phyloP scores from a whole-genome alignment of 2,113 vertebrate species.

The Triplophysa siluroides region DNA sequence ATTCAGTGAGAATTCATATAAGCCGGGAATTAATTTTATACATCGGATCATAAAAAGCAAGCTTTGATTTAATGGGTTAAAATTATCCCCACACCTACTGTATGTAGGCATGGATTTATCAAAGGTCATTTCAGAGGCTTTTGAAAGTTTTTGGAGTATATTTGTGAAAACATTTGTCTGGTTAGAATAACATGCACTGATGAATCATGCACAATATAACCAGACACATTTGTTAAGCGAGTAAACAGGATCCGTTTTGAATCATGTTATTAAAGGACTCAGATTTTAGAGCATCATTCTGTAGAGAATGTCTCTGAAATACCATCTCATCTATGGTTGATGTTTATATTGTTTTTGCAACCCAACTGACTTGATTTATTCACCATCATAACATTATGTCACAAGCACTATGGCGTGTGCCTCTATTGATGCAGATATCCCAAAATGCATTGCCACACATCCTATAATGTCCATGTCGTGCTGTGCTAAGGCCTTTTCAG shows the following conservation, averaged over 20 bases:
- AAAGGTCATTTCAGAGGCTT: neutral
- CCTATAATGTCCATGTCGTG: neutral
- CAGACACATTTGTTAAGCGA: neutral
- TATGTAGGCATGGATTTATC: neutral
- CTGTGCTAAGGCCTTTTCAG: neutral
- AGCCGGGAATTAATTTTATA: neutral
- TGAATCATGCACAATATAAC: neutral
- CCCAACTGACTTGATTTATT: neutral
- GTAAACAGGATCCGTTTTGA: neutral
- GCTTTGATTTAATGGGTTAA: neutral
- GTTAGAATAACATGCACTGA: neutral
- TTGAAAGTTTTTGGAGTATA: neutral
- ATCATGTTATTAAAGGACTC: neutral
- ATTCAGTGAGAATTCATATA: no score
- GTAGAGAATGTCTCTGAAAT: conserved; percentile 10
- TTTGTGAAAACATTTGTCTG: neutral
- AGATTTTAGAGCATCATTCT: neutral
- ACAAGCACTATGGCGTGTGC: neutral
- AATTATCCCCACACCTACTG: neutral
- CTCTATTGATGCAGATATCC: neutral
- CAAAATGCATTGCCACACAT: neutral
- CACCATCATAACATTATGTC: neutral
- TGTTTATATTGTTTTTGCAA: neutral
- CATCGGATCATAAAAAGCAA: neutral
- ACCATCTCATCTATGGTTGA: conserved; percentile 2